Percentiles rank a stretch among this genome's conserved stretches.
Evolutionary conservation across 2,888 invertebrate species (phyloP).

Genomic region (Flabesymbios commensalis): DNA sequence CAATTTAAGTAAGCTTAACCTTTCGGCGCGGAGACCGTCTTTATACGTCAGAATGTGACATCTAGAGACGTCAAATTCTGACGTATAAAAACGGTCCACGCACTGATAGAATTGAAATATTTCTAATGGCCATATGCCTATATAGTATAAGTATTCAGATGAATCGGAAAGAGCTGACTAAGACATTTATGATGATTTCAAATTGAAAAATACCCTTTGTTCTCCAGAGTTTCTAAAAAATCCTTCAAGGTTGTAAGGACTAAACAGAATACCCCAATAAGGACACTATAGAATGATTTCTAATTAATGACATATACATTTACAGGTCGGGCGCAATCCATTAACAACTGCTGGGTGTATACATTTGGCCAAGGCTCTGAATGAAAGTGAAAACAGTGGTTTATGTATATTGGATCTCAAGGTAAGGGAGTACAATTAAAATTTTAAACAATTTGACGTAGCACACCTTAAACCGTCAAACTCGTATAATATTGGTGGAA

Average conservation of each 20-base stretch:
- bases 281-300: no score
- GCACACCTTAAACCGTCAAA: constrained; percentile 8
- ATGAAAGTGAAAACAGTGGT: constrained; percentile 48
- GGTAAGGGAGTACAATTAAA: constrained; percentile 35
- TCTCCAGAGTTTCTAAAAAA: no score
- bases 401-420: constrained; percentile 51
- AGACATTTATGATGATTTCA: no score
- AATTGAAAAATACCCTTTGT: neutral
- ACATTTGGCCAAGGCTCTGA: constrained; percentile 49
- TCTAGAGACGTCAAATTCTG: neutral
- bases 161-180: no score
- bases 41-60: neutral
- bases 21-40: neutral
- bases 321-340: constrained; percentile 59
- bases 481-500: neutral
- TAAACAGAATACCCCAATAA: no score
- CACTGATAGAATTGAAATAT: no score
- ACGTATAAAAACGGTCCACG: no score
- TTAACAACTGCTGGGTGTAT: constrained; percentile 57
- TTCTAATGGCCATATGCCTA: no score
- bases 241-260: no score
- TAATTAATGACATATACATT: constrained; percentile 10
- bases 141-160: no score
- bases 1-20: neutral
- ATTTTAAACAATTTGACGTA: neutral